These are phyloP conservation scores for Epinephelus lanceolatus DNA, from an alignment of 2,113 vertebrate species.

Conservation along the genomic window DNA sequence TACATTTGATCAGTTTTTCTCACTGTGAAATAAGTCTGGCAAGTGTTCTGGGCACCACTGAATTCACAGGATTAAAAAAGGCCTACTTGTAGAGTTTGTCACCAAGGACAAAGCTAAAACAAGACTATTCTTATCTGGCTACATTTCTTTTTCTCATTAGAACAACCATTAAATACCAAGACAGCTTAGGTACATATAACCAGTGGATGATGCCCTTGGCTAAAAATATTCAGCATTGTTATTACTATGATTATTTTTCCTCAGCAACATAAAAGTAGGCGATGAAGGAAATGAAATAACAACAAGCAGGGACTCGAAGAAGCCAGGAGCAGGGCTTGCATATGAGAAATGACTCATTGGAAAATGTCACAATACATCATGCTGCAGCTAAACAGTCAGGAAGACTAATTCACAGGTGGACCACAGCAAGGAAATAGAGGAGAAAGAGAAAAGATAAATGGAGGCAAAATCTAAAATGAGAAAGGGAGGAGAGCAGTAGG, in stretches of 20 bases:
- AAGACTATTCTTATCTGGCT: slow-evolving; percentile 27
- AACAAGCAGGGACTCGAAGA: slow-evolving; percentile 29
- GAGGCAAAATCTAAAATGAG: slow-evolving; percentile 32
- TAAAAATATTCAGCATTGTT: slow-evolving; percentile 65
- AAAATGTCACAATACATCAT: slow-evolving; percentile 78
- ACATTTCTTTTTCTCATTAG: slow-evolving; percentile 58
- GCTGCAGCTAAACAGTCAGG: slow-evolving; percentile 54
- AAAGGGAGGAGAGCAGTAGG: slow-evolving; percentile 13
- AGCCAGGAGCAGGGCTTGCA: slow-evolving; percentile 9
- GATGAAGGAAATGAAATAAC: slow-evolving; percentile 66
- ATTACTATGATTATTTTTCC: slow-evolving; percentile 74
- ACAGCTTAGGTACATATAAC: slow-evolving; percentile 54
- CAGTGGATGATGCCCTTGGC: slow-evolving; percentile 66
- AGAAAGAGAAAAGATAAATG: slow-evolving; percentile 53
- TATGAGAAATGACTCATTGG: slow-evolving; percentile 66
- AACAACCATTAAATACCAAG: slow-evolving; percentile 59
- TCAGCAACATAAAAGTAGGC: slow-evolving; percentile 43
- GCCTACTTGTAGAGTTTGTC: slow-evolving; percentile 19
- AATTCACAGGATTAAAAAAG: slow-evolving; percentile 19
- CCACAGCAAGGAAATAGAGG: slow-evolving; percentile 44
- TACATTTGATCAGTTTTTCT: slow-evolving; percentile 29
- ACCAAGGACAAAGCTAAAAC: slow-evolving; percentile 49
- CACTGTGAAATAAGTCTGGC: slow-evolving; percentile 37
- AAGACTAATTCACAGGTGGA: slow-evolving; percentile 69
- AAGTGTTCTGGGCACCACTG: not conserved